A percentile compares a stretch with the other conserved stretches of the same genome.
phyloP scores from a whole-genome alignment of 2,888 invertebrate genomes.

The Chalcis sispes region DNA sequence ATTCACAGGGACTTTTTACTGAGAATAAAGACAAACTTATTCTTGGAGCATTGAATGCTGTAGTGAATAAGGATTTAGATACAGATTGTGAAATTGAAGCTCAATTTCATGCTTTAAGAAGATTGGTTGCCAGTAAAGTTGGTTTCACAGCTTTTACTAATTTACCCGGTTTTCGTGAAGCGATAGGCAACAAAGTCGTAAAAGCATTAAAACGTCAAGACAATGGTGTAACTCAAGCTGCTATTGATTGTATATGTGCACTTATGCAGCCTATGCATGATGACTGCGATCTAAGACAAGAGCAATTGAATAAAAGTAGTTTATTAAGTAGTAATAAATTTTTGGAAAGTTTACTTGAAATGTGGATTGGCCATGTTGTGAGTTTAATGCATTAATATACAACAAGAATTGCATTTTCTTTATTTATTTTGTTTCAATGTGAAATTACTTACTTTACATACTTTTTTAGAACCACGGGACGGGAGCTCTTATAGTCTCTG shows the following conservation, averaged over 20 bases:
- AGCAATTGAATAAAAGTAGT: slow-evolving; percentile 98
- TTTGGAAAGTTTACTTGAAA: slow-evolving; percentile 93
- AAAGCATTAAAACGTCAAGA: slow-evolving; percentile 91
- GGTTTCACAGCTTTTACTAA: slow-evolving; percentile 97
- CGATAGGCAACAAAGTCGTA: slow-evolving; percentile 94
- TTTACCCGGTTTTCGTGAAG: slow-evolving; percentile 93
- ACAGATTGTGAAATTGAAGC: slow-evolving; percentile 90
- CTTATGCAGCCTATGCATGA: slow-evolving; percentile 99
- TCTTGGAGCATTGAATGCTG: slow-evolving; percentile 89
- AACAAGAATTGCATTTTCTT: not conserved
- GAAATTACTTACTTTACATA: not conserved
- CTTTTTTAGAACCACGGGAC: slow-evolving; percentile 88
- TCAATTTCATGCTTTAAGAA: slow-evolving; percentile 94
- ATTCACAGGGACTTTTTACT: slow-evolving; percentile 91
- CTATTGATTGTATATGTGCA: slow-evolving; percentile 97
- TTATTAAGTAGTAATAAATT: slow-evolving; percentile 94
- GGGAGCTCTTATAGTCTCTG: slow-evolving; percentile 96
- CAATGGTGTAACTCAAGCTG: slow-evolving; percentile 95
- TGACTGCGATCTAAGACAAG: slow-evolving; percentile 96
- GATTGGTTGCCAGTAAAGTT: slow-evolving; percentile 97
- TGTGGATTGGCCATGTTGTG: slow-evolving; percentile 97
- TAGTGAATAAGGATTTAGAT: slow-evolving; percentile 84
- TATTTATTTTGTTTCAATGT: too few relatives aligned
- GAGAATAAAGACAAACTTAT: slow-evolving; percentile 99
- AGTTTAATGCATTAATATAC: slow-evolving; percentile 70